Conservation (phyloP, 2,797 vertebrate genomes). For the Amblyopsis hoosieri region DNA sequence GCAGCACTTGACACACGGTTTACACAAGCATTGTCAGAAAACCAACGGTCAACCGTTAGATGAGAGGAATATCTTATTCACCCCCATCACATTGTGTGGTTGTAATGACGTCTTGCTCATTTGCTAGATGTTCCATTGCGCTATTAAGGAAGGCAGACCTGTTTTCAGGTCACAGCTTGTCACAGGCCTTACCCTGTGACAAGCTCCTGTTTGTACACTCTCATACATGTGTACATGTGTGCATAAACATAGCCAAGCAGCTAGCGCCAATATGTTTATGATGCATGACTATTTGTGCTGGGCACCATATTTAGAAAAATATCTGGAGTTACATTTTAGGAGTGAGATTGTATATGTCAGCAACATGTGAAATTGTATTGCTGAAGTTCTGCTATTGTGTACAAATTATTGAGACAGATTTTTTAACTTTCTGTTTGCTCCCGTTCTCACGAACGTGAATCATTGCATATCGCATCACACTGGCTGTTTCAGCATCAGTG, state of each 20-base stretch:
- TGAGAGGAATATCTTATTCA: conserved; percentile 59
- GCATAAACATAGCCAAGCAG: neutral
- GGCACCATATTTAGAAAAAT: too few relatives aligned
- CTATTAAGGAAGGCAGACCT: conserved; percentile 46
- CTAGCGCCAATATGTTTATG: neutral
- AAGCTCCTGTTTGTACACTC: neutral
- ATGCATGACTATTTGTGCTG: neutral
- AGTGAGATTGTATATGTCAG: neutral
- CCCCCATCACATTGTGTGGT: conserved; percentile 35
- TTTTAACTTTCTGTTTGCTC: conserved; percentile 56
- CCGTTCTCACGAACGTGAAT: conserved; percentile 54
- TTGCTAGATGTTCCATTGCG: conserved; percentile 56
- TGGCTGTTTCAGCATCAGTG: conserved; percentile 43
- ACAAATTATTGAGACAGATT: neutral
- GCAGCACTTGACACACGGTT: conserved; percentile 41
- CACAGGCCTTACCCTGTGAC: conserved; percentile 1
- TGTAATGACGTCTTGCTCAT: conserved; percentile 31
- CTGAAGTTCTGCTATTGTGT: neutral
- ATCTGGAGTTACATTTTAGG: too few relatives aligned
- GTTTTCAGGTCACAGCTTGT: conserved; percentile 39
- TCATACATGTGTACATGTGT: conserved; percentile 3
- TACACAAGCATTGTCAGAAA: conserved; percentile 26
- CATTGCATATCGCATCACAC: conserved; percentile 43
- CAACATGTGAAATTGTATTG: neutral
- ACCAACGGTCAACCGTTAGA: conserved; percentile 40